These are phyloP conservation scores for Endomychus coccineus DNA, from an alignment of 2,888 invertebrate genomes.

Conservation along the genomic window DNA sequence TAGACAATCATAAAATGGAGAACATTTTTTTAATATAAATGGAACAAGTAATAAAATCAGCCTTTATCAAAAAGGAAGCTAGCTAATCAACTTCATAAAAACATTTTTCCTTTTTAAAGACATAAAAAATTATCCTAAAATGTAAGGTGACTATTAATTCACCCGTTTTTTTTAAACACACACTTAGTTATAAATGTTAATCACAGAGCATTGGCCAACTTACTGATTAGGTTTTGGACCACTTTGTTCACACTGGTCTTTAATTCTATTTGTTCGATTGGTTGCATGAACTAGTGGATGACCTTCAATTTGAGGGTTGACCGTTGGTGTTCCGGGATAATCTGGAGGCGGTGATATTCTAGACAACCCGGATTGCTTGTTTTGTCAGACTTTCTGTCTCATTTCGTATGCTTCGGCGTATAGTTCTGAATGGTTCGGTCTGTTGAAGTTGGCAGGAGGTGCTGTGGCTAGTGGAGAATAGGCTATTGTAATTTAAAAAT, in stretches of 20 bases:
- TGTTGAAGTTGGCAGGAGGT: slow-evolving; percentile 36
- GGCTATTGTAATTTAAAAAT: slow-evolving; percentile 22
- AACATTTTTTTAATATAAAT: background rate
- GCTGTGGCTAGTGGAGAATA: slow-evolving; percentile 45
- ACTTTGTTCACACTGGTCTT: slow-evolving; percentile 2
- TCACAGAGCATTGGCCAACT: slow-evolving; percentile 13
- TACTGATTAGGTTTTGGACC: no score
- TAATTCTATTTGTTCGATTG: slow-evolving; percentile 4
- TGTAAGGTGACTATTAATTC: slow-evolving; percentile 37
- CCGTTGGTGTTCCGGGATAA: slow-evolving; percentile 39
- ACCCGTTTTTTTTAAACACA: slow-evolving; percentile 35
- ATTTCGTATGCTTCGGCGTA: slow-evolving; percentile 74
- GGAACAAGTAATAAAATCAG: slow-evolving; percentile 30
- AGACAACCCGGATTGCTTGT: slow-evolving; percentile 26
- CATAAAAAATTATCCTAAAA: slow-evolving; percentile 25
- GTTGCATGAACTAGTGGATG: slow-evolving; percentile 19
- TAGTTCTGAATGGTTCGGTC: slow-evolving; percentile 51
- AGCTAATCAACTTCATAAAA: slow-evolving; percentile 23
- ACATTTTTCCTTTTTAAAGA: slow-evolving; percentile 17
- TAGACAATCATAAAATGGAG: no score
- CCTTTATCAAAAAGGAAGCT: slow-evolving; percentile 37
- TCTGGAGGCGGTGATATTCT: slow-evolving; percentile 42
- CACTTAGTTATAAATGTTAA: slow-evolving; percentile 14
- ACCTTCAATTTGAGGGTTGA: slow-evolving; percentile 27
- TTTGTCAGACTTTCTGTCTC: slow-evolving; percentile 65